These are phyloP conservation scores for Atta texana DNA, from an alignment of 1,140 invertebrate genomes.

Conservation along the genomic window DNA sequence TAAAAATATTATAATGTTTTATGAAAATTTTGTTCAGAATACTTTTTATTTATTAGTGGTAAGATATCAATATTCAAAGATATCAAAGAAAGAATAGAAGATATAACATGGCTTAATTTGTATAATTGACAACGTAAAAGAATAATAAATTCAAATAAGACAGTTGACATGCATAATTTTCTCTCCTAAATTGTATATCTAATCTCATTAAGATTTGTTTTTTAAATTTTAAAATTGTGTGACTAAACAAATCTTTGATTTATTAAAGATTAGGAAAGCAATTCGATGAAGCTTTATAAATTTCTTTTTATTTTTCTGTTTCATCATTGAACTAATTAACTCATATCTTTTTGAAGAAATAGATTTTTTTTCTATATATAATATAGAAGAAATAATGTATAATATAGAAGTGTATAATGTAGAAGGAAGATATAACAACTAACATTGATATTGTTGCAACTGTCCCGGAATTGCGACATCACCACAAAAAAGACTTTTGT, in stretches of 20 bases:
- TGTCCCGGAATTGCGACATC: neutral
- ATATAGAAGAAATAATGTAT: neutral
- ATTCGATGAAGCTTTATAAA: neutral
- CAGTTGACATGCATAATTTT: neutral
- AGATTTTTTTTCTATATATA: neutral
- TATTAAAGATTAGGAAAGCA: neutral
- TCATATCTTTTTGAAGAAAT: neutral
- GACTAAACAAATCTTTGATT: neutral
- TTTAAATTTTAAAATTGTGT: neutral
- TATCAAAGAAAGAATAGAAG: neutral
- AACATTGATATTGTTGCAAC: conserved; percentile 32
- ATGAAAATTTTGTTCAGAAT: neutral
- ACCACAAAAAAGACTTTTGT: conserved; percentile 1
- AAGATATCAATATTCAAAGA: neutral
- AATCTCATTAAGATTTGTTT: neutral
- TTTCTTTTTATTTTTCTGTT: neutral
- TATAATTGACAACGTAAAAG: neutral
- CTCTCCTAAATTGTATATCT: neutral
- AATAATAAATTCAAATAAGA: neutral
- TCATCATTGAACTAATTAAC: neutral
- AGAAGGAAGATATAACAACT: conserved; percentile 7
- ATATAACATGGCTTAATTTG: neutral
- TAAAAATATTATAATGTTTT: no score
- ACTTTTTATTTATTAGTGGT: neutral
- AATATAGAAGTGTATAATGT: neutral